A percentile compares a stretch with the other conserved stretches of the same genome.
Evolutionary conservation across 2,888 invertebrate species (phyloP).

Genomic region (Criorhina ranunculi): DNA sequence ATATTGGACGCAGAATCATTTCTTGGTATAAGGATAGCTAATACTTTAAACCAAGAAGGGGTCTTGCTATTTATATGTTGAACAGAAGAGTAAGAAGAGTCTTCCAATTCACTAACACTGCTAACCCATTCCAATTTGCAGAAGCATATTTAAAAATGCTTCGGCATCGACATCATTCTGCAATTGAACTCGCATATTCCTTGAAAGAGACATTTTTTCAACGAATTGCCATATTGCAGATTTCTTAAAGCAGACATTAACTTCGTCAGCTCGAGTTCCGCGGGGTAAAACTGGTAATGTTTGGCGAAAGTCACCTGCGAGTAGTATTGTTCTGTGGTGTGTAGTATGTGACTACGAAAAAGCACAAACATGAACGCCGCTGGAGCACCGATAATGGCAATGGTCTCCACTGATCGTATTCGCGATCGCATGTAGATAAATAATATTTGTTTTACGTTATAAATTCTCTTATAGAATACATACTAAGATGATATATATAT

Average conservation of each 20-base stretch:
- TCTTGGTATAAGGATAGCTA: too few species aligned
- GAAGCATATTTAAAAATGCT: constrained; percentile 7
- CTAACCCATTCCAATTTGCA: constrained; percentile 5
- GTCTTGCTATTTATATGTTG: constrained; percentile 1
- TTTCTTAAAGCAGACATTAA: constrained; percentile 10
- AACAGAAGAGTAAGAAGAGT: background rate
- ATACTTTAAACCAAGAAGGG: too few species aligned
- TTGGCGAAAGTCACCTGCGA: background rate
- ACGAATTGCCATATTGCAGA: constrained; percentile 4
- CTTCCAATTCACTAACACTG: constrained; percentile 1
- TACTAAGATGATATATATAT: too few species aligned
- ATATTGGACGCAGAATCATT: too few species aligned
- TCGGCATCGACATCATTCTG: constrained; percentile 6
- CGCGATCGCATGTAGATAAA: too few species aligned
- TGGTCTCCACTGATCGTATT: too few species aligned
- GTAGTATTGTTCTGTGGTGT: too few species aligned
- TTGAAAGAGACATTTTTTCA: constrained; percentile 10
- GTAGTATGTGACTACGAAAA: too few species aligned
- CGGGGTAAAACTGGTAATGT: background rate
- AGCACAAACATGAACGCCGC: too few species aligned
- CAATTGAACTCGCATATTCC: background rate
- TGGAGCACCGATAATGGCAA: too few species aligned
- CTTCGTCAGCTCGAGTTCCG: background rate
- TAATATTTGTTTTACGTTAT: too few species aligned
- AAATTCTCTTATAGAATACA: too few species aligned